Conservation (phyloP, 2,797 vertebrate genomes). For the Gymnothorax javanicus region DNA sequence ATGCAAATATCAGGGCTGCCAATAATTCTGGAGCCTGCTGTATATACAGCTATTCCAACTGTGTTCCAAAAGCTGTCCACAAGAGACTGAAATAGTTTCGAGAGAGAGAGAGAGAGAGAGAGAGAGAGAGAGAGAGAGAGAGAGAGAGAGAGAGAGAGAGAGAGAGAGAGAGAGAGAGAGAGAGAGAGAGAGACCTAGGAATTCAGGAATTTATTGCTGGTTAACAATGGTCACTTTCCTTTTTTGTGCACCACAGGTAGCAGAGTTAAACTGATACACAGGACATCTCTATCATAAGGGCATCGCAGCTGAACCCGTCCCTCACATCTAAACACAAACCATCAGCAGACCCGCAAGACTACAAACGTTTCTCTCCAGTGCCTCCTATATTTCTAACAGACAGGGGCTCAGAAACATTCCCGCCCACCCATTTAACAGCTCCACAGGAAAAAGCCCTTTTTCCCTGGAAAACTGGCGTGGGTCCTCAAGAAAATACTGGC, state of each 20-base stretch:
- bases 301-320: too few relatives aligned
- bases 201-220: not conserved
- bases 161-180: slow-evolving; percentile 35
- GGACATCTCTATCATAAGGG: not conserved
- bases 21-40: slow-evolving; percentile 27
- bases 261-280: not conserved
- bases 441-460: too few relatives aligned
- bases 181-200: not conserved
- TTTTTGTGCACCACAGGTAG: not conserved
- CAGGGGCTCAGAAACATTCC: not conserved
- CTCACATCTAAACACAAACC: too few relatives aligned
- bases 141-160: too few relatives aligned
- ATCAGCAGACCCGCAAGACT: not conserved
- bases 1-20: not conserved
- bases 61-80: slow-evolving; percentile 37
- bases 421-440: not conserved
- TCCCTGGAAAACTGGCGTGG: too few relatives aligned
- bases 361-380: not conserved
- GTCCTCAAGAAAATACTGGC: not conserved
- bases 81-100: slow-evolving; percentile 41
- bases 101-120: slow-evolving; percentile 37
- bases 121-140: not conserved
- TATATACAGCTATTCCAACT: slow-evolving; percentile 45
- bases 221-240: not conserved
- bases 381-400: not conserved